Percentiles rank a stretch among this genome's conserved stretches.
phyloP scores from a whole-genome alignment of 2,797 vertebrate genomes.

The Mus minutoides region DNA sequence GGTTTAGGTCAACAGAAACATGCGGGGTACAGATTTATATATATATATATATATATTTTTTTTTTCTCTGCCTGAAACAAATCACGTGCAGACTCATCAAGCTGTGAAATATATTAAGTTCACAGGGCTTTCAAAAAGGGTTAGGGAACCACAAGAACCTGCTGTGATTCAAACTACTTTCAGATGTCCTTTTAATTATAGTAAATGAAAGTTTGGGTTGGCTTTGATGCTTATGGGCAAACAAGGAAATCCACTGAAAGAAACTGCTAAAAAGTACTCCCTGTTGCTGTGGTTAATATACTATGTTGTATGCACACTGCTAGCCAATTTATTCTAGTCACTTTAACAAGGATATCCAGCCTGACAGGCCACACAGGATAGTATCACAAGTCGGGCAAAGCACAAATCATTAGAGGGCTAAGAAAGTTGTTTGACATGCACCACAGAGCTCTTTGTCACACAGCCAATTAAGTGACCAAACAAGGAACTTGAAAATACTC shows the following conservation, averaged over 20 bases:
- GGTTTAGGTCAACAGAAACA: conserved; percentile 69
- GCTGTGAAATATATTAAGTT: conserved; percentile 89
- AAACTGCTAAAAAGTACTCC: conserved; percentile 85
- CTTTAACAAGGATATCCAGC: conserved; percentile 85
- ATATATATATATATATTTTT: too few species aligned
- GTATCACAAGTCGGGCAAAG: conserved; percentile 83
- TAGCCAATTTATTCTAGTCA: conserved; percentile 87
- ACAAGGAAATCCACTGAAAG: conserved; percentile 82
- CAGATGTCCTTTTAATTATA: conserved; percentile 88
- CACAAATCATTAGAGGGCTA: conserved; percentile 85
- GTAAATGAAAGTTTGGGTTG: conserved; percentile 85
- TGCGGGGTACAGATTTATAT: conserved; percentile 75
- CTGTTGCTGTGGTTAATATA: conserved; percentile 86
- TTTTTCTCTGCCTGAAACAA: conserved; percentile 83
- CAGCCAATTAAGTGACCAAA: conserved; percentile 89
- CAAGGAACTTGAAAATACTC: conserved; percentile 85
- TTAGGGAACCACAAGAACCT: conserved; percentile 79
- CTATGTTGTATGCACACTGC: conserved; percentile 79
- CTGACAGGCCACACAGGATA: conserved; percentile 81
- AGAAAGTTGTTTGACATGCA: conserved; percentile 85
- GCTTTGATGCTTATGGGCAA: conserved; percentile 86
- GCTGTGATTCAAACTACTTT: conserved; percentile 84
- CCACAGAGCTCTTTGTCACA: conserved; percentile 84
- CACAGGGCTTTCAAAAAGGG: conserved; percentile 86
- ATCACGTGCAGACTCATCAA: conserved; percentile 85